These are phyloP conservation scores for Pilophorus perplexus DNA, from an alignment of 2,888 invertebrate species.

Conservation along the genomic window DNA sequence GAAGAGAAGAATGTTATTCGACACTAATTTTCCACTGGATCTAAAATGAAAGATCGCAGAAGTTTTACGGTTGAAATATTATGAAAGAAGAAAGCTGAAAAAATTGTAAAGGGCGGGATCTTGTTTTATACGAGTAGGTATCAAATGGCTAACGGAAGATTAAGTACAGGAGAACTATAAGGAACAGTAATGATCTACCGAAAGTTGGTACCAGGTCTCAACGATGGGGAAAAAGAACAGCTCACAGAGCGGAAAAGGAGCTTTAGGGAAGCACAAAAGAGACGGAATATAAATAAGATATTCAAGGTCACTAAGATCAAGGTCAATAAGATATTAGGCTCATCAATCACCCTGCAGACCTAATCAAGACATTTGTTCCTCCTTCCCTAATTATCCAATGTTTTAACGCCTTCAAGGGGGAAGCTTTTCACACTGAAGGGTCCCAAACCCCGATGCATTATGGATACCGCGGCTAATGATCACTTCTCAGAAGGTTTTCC, in stretches of 20 bases:
- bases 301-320: no score
- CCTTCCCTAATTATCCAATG: conserved; percentile 34
- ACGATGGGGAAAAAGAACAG: not conserved
- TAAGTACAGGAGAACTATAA: not conserved
- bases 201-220: not conserved
- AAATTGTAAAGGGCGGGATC: no score
- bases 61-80: no score
- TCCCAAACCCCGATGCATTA: conserved; percentile 19
- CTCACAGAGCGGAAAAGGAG: conserved; percentile 14
- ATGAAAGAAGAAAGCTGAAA: no score
- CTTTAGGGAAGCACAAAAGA: conserved; percentile 6
- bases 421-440: not conserved
- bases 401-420: conserved; percentile 37
- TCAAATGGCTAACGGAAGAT: not conserved
- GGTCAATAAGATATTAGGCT: conserved; percentile 14
- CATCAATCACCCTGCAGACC: conserved; percentile 30
- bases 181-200: not conserved
- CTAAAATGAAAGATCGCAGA: no score
- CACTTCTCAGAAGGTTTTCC: no score
- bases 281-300: conserved; percentile 29
- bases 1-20: no score
- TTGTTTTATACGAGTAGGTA: no score
- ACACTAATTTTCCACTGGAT: no score
- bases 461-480: conserved; percentile 29
- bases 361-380: conserved; percentile 40